Evolutionary conservation across 1,140 invertebrate species (phyloP), one percentile per base, ranked within the genome.

Genomic region (Berghia stephanieae): DNA sequence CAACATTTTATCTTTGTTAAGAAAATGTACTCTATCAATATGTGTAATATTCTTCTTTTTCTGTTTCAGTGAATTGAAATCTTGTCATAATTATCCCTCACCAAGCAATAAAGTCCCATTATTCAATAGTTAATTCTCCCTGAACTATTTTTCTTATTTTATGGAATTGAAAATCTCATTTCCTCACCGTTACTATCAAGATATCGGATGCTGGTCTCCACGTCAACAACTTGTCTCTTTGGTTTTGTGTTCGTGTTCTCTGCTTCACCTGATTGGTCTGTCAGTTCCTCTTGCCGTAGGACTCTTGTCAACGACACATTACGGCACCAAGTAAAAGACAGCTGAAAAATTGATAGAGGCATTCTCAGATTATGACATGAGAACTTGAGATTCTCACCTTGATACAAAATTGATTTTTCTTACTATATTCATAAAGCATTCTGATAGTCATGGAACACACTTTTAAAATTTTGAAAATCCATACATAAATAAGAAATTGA

Each of bases 201-300:
- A 89, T 98, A 98, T 81, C 91, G 90, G 43, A 97, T 94, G 81
- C 95, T 96, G 0, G 93, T 94, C 88, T 96, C 95, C 0, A 95
- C 92, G 5, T 95, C 93, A 21, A 91, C 86, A 88, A 92, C 91
- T 2, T 91, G 92, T 80, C 94, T 90, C 87, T 95, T 44, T n/a
- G 57, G 71, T 93, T 88, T 92, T 93, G 0, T 88, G 73, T 27
- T 78, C 3, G 8, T 10, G 63, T 70, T 68, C 77, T 75, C 55
- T 71, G 68, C 68, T 55, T 27, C 80, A 60, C 79, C 80, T 13
- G 36, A 55, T 71, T 78, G 55, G 16, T 80, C 72, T 49, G 3
- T 43, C 4, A 10, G 40, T 34, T 71, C 44, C 21, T 8, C 5
- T 18, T n/a, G n/a, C n/a, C n/a, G n/a, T n/a, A n/a, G n/a, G n/a